These are phyloP conservation scores for Hemicordylus capensis DNA, from an alignment of 2,113 vertebrate species.

Conservation along the genomic window DNA sequence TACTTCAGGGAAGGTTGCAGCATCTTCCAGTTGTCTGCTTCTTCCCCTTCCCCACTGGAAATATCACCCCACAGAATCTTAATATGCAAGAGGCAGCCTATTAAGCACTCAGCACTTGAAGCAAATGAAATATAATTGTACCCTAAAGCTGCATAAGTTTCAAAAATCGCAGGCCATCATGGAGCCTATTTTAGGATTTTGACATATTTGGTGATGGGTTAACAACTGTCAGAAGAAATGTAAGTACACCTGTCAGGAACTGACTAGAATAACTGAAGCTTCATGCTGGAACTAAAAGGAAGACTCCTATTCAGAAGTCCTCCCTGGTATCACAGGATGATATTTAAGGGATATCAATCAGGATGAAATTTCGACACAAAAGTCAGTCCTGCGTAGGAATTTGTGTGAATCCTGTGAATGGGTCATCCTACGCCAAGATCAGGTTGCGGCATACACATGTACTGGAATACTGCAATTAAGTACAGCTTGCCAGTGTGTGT, in stretches of 20 bases:
- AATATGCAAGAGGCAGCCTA: not conserved
- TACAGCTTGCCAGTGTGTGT: too few relatives aligned
- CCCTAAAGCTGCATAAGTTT: constrained; percentile 2
- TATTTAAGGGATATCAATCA: not conserved
- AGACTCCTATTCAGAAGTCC: not conserved
- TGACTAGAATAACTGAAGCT: not conserved
- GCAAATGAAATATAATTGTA: not conserved
- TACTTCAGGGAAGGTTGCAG: not conserved
- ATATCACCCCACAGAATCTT: not conserved
- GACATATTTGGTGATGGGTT: not conserved
- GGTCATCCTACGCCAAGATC: not conserved
- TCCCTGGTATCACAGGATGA: not conserved
- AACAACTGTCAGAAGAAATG: not conserved
- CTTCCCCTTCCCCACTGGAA: not conserved
- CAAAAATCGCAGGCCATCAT: not conserved
- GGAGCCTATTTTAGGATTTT: not conserved
- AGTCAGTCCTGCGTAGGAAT: not conserved
- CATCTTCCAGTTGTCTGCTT: not conserved
- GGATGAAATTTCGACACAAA: not conserved
- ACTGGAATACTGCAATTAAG: not conserved
- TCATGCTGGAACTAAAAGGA: not conserved
- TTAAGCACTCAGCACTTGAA: not conserved
- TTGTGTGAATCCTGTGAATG: not conserved
- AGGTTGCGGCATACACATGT: too few relatives aligned
- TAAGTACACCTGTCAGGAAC: not conserved